Conservation (phyloP, 2,797 vertebrate species). For the Arrhamphus sclerolepis region DNA sequence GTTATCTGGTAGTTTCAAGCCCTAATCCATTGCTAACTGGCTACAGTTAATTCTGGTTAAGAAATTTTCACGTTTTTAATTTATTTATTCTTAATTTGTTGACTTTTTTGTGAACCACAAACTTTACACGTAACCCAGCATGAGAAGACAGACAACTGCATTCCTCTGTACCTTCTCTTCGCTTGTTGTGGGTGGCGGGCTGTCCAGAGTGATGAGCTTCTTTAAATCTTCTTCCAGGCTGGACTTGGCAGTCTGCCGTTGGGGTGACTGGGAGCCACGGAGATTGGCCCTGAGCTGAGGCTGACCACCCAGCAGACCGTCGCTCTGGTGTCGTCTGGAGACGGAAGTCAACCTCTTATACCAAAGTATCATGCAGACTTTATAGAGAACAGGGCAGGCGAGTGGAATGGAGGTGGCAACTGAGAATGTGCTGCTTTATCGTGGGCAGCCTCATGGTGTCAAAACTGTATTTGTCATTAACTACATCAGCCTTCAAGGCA, state of each 20-base stretch:
- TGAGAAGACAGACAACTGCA: background rate
- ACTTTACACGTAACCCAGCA: background rate
- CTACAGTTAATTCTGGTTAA: background rate
- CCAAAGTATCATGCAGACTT: background rate
- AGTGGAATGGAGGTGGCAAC: background rate
- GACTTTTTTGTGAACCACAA: background rate
- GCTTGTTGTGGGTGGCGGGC: slow-evolving; percentile 86
- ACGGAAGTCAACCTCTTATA: background rate
- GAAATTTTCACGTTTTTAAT: background rate
- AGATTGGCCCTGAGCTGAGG: slow-evolving; percentile 91
- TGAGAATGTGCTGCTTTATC: too few relatives aligned
- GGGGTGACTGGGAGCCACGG: slow-evolving; percentile 91
- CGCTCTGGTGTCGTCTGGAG: slow-evolving; percentile 91
- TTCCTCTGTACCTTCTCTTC: slow-evolving; percentile 87
- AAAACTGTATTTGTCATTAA: background rate
- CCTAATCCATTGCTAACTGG: background rate
- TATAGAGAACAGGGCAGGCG: background rate
- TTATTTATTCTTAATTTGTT: background rate
- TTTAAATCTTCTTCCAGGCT: slow-evolving; percentile 94
- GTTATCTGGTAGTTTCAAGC: too few relatives aligned
- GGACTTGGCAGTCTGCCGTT: slow-evolving; percentile 87
- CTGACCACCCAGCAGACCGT: slow-evolving; percentile 88
- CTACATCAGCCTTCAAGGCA: background rate
- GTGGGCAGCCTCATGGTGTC: too few relatives aligned
- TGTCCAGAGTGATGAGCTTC: slow-evolving; percentile 94